Percentiles rank a stretch among this genome's conserved stretches.
phyloP scores from a whole-genome alignment of 2,888 invertebrate species.

The Ormyrus nitidulus region DNA sequence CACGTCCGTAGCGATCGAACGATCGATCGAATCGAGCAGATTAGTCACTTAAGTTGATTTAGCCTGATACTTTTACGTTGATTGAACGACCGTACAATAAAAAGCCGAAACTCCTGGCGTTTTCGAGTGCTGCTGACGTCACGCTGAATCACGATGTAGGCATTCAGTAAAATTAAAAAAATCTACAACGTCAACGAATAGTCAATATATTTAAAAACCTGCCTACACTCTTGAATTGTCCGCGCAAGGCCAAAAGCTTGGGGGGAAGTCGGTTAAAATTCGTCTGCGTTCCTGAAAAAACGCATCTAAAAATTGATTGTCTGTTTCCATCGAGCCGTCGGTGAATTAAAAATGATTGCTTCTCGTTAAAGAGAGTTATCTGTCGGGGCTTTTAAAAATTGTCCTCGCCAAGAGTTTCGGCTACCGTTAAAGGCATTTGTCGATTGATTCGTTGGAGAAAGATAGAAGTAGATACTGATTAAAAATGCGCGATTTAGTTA shows the following conservation, averaged over 20 bases:
- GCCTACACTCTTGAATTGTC: conserved; percentile 32
- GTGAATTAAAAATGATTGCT: conserved; percentile 47
- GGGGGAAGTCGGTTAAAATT: conserved; percentile 37
- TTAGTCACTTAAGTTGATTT: conserved; percentile 52
- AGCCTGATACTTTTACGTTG: conserved; percentile 46
- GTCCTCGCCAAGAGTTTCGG: conserved; percentile 50
- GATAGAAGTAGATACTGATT: not conserved
- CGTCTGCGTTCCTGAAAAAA: conserved; percentile 3
- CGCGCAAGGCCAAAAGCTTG: conserved; percentile 25
- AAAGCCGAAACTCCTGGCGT: conserved; percentile 51
- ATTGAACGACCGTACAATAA: conserved; percentile 43
- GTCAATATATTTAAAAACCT: conserved; percentile 61
- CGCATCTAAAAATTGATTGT: conserved; percentile 50
- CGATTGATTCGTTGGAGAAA: conserved; percentile 43
- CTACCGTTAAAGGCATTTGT: conserved; percentile 48
- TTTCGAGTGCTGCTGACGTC: conserved; percentile 32
- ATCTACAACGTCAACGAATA: conserved; percentile 70
- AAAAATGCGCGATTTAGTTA: too few species aligned
- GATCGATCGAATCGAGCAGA: conserved; percentile 50
- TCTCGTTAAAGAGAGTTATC: conserved; percentile 7
- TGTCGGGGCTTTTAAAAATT: conserved; percentile 9
- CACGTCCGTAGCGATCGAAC: conserved; percentile 37
- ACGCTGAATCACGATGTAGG: conserved; percentile 50
- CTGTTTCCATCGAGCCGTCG: conserved; percentile 44
- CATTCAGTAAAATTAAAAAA: conserved; percentile 71